phyloP scores from a whole-genome alignment of 2,113 vertebrate species.

The Haliaeetus leucogaster region DNA sequence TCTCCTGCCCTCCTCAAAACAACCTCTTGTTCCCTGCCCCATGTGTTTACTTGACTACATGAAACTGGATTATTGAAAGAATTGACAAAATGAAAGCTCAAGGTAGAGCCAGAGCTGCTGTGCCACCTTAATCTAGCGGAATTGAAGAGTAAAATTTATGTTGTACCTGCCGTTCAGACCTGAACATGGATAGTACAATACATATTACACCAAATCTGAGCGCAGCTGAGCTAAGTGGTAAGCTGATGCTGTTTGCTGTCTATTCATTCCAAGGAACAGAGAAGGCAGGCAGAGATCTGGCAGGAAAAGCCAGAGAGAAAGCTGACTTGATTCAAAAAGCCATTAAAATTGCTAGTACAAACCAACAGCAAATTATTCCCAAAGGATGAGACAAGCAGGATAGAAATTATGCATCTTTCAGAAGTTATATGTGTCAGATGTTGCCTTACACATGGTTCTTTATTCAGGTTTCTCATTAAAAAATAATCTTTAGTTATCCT shows the following conservation, averaged over 20 bases:
- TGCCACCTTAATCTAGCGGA: not conserved
- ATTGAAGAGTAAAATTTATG: not conserved
- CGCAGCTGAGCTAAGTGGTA: fast-evolving
- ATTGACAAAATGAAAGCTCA: not conserved
- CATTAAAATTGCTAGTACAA: not conserved
- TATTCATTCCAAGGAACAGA: not conserved
- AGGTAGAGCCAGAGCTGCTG: not conserved
- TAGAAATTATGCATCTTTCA: not conserved
- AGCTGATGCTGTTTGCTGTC: not conserved
- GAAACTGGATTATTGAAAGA: not conserved
- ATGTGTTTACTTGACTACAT: not conserved
- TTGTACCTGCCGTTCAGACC: not conserved
- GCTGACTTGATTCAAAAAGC: not conserved
- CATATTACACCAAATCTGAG: not conserved
- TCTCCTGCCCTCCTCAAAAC: not conserved
- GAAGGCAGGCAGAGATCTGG: not conserved
- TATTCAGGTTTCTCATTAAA: not conserved
- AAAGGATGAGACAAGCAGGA: not conserved
- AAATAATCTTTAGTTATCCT: not conserved
- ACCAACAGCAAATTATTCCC: not conserved
- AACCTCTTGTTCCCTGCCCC: not conserved
- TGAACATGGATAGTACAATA: not conserved
- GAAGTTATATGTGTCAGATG: not conserved
- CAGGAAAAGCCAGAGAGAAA: not conserved
- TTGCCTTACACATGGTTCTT: not conserved